Evolutionary conservation across 2,888 invertebrate species (phyloP).

Genomic region (Leptopilina myrica): DNA sequence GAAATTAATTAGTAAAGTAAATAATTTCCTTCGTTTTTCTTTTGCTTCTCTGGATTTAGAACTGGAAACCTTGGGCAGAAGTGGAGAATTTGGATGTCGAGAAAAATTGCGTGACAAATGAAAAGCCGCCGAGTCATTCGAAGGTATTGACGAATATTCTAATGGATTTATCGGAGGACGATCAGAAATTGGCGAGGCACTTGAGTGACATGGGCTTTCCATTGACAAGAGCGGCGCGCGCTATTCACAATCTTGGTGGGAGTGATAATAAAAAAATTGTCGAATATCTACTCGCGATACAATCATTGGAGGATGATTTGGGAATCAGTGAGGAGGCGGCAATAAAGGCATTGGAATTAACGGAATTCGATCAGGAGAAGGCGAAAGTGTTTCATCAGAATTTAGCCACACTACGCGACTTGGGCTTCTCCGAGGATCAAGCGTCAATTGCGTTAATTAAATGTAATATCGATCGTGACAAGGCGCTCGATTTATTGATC

Average conservation of each 20-base stretch:
- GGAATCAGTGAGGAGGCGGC: constrained; percentile 76
- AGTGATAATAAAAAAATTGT: constrained; percentile 92
- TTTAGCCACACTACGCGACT: constrained; percentile 86
- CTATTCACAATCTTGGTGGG: constrained; percentile 85
- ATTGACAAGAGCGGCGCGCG: constrained; percentile 86
- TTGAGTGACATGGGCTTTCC: constrained; percentile 94
- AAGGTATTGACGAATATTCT: constrained; percentile 58
- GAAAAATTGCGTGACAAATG: constrained; percentile 46
- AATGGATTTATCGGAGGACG: constrained; percentile 66
- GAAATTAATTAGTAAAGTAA: no score
- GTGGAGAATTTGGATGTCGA: constrained; percentile 65
- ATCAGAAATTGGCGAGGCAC: constrained; percentile 83
- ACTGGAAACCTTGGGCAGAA: constrained; percentile 74
- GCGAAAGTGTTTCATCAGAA: constrained; percentile 76
- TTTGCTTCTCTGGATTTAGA: constrained; percentile 56
- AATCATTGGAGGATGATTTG: constrained; percentile 76
- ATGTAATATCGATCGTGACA: constrained; percentile 89
- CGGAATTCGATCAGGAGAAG: constrained; percentile 75
- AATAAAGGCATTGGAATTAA: constrained; percentile 77
- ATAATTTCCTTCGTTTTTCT: no score
- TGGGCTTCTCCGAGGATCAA: constrained; percentile 88
- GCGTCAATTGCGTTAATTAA: constrained; percentile 86
- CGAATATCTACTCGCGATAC: constrained; percentile 86
- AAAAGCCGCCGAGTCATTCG: constrained; percentile 52
- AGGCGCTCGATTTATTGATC: constrained; percentile 89